Conservation (phyloP, 2,113 vertebrate species). For the Pelecanus crispus region DNA sequence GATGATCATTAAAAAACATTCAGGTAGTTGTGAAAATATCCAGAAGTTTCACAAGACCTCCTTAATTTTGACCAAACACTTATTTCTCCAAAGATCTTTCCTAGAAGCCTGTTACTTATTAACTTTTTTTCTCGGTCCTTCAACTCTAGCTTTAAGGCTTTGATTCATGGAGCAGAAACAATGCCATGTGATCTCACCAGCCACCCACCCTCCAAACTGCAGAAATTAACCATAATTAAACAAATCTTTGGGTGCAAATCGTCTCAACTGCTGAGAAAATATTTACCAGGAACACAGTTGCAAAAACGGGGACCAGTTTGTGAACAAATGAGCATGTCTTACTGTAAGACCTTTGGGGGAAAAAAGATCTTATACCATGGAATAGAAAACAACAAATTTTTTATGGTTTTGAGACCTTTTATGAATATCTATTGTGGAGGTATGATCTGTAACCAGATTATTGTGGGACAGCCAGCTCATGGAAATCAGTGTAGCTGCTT, state of each 20-base stretch:
- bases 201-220: background rate
- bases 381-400: background rate
- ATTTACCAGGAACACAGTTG: background rate
- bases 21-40: background rate
- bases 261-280: background rate
- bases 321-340: background rate
- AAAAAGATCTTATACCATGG: background rate
- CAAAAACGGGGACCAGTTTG: background rate
- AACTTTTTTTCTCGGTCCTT: background rate
- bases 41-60: background rate
- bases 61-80: background rate
- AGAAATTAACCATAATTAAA: background rate
- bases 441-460: background rate
- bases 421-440: background rate
- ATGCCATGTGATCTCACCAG: background rate
- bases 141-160: conserved; percentile 7
- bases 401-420: background rate
- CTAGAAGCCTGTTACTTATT: conserved; percentile 20
- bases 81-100: background rate
- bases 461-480: background rate
- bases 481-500: background rate
- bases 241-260: background rate
- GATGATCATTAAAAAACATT: background rate
- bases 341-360: background rate
- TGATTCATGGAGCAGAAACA: conserved; percentile 15